Conservation (phyloP, 2,113 vertebrate species). For the Rhinogobius similis region DNA sequence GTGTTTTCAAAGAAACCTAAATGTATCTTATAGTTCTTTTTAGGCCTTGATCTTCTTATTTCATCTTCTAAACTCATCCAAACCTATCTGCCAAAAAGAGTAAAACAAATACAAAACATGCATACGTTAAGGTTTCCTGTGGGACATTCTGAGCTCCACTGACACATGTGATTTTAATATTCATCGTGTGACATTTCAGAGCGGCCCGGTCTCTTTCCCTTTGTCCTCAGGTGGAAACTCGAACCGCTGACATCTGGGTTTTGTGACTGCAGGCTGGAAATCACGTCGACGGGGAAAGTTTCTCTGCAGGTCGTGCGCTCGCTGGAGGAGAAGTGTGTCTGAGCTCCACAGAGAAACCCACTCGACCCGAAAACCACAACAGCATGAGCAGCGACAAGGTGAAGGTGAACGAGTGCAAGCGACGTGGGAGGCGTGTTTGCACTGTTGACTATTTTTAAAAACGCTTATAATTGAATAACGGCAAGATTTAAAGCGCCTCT, state of each 20-base stretch:
- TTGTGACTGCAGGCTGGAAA: background rate
- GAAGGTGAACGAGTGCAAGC: background rate
- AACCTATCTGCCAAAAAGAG: no score
- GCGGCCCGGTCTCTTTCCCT: background rate
- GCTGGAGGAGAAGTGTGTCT: background rate
- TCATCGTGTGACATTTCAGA: background rate
- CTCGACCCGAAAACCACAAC: background rate
- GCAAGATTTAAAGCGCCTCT: no score
- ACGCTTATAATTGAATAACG: no score
- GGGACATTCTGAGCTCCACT: background rate
- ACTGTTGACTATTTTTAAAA: no score
- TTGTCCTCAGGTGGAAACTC: background rate
- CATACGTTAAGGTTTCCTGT: background rate
- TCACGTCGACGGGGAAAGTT: background rate
- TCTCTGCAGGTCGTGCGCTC: background rate
- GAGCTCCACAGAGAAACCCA: background rate
- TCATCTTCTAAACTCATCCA: no score
- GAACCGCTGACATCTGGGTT: background rate
- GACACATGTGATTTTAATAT: background rate
- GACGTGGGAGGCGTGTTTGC: background rate
- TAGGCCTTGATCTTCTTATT: no score
- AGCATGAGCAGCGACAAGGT: background rate
- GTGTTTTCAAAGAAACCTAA: no score
- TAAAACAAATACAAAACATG: no score
- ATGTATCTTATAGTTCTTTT: no score